Conservation (phyloP, 2,888 invertebrate species). For the Xylophagus ater region DNA sequence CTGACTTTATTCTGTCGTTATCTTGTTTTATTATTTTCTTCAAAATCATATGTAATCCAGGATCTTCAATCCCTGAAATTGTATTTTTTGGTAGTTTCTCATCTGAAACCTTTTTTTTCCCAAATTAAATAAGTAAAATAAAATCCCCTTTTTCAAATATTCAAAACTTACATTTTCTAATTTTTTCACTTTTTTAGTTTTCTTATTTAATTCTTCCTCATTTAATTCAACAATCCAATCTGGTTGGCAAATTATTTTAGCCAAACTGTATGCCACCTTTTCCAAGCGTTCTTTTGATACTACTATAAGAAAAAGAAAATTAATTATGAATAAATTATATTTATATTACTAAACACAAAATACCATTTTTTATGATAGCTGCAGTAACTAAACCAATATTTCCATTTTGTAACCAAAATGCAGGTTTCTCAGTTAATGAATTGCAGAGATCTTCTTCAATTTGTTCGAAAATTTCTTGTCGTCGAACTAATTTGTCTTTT, state of each 20-base stretch:
- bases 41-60: conserved; percentile 63
- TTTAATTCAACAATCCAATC: conserved; percentile 44
- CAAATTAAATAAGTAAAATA: conserved; percentile 10
- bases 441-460: conserved; percentile 48
- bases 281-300: conserved; percentile 34
- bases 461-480: conserved; percentile 57
- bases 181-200: conserved; percentile 4
- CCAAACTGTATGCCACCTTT: conserved; percentile 40
- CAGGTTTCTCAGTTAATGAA: conserved; percentile 46
- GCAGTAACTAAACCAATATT: conserved; percentile 57
- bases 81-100: conserved; percentile 23
- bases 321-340: conserved; percentile 1
- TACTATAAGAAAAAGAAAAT: conserved; percentile 18
- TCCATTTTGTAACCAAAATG: conserved; percentile 57
- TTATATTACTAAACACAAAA: conserved; percentile 32
- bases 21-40: conserved; percentile 64
- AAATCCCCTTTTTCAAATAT: not conserved
- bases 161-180: conserved; percentile 8
- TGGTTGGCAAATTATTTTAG: conserved; percentile 37
- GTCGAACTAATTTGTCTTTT: conserved; percentile 55
- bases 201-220: conserved; percentile 18
- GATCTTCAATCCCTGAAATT: conserved; percentile 52
- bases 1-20: conserved; percentile 38
- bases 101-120: conserved; percentile 29
- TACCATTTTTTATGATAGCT: conserved; percentile 51